Evolutionary conservation across 37 sponge, comb jelly and placozoan genomes (phyloP), one percentile per base, ranked within the genome.

Genomic region (Ianthella basta): DNA sequence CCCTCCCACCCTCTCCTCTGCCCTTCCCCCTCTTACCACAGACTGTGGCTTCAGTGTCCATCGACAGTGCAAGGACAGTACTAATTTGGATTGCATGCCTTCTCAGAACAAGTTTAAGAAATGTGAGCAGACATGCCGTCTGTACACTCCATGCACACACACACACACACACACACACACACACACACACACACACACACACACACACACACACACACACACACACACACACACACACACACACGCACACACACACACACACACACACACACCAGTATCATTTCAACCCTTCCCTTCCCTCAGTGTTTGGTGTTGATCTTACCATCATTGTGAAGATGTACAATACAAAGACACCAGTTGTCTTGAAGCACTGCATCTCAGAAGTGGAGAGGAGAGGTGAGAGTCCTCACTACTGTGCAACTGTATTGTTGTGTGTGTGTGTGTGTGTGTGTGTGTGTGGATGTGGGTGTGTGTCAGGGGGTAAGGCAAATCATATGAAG

Each of bases 31-130:
- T 33, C 29, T 34, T 1, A 3, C 15, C 32, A 21, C 53, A 86
- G 97, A 96, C 82, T 96, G 97, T 89, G 97, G 97, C 4, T 85
- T 82, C 60, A 91, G 83, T 84, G 85, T 65, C 19, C 97, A 96
- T 72, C 88, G 93, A 27, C 97, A 93, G 86, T 96, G 97, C 64
- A 89, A 87, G 69, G 90, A 89, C 24, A 79, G 83, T 0, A 83
- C 81, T 20, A 70, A 35, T 18, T 66, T 53, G 4, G 88, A 93
- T 84, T 96, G 97, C 54, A 84, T 70, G 20, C 97, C 97, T 23
- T 72, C 87, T 0, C 64, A 65, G 60, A 90, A 90, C 36, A 88
- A 80, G 59, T 80, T 95, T 19, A 92, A 88, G 50, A 95, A 91
- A 90, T 87, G 95, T 95, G 27, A 86, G 81, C 36, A 3, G 5